A percentile compares a stretch with the other conserved stretches of the same genome.
Evolutionary conservation across 2,888 invertebrate genomes (phyloP).

Genomic region (Phyto melanocephala): DNA sequence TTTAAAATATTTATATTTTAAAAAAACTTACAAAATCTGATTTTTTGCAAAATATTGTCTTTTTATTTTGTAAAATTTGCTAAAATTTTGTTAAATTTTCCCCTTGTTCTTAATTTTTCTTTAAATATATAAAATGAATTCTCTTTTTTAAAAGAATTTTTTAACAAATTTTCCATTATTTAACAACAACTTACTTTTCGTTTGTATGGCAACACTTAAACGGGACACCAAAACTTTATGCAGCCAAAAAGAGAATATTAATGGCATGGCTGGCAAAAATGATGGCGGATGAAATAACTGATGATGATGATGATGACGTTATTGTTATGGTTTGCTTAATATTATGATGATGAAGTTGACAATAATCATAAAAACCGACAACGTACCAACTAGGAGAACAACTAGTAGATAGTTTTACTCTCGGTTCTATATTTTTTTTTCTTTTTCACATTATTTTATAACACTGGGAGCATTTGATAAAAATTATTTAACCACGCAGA

Average conservation of each 20-base stretch:
- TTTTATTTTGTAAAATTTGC: no score
- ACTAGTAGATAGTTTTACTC: constrained; percentile 37
- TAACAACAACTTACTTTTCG: neutral
- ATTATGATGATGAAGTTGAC: constrained; percentile 38
- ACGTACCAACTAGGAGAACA: constrained; percentile 49
- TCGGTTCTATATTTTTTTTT: constrained; percentile 1
- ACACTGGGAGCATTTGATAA: constrained; percentile 18
- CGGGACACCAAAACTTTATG: constrained; percentile 7
- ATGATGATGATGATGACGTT: constrained; percentile 47
- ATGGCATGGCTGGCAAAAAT: constrained; percentile 37
- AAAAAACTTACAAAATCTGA: no score
- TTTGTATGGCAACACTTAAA: constrained; percentile 28
- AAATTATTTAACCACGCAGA: constrained; percentile 29
- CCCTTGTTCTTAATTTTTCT: no score
- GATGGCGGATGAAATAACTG: constrained; percentile 45
- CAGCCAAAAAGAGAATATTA: neutral
- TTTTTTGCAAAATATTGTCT: no score
- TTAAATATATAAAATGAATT: neutral
- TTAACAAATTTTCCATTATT: neutral
- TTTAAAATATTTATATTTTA: no score
- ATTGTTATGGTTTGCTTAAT: constrained; percentile 40
- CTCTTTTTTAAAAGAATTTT: neutral
- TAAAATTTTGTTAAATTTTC: no score
- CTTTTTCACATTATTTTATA: neutral
- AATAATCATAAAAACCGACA: constrained; percentile 43